A percentile compares a stretch with the other conserved stretches of the same genome.
Evolutionary conservation across 23 tunicate genomes (phyloP).

Genomic region (Halocynthia aurantium): DNA sequence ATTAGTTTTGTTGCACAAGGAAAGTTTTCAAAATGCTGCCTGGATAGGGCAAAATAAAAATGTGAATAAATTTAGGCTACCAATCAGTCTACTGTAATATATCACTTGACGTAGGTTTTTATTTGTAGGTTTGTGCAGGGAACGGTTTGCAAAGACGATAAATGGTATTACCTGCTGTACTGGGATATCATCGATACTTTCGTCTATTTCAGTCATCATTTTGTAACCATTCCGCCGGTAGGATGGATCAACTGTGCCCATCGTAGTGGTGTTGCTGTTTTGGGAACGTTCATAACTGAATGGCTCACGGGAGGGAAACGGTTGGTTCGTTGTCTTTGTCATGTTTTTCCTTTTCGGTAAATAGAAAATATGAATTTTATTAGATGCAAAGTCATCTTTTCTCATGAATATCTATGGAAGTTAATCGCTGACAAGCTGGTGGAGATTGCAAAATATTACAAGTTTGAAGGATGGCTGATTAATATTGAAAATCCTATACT

Average conservation of each 20-base stretch:
- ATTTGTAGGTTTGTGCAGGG: conserved; percentile 73
- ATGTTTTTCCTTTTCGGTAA: not conserved
- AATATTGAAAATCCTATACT: conserved; percentile 70
- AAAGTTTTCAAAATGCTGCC: too few species aligned
- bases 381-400: conserved; percentile 54
- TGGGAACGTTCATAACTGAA: conserved; percentile 94
- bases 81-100: too few species aligned
- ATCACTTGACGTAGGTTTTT: not conserved
- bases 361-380: not conserved
- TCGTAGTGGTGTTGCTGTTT: conserved; percentile 70
- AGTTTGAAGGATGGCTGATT: conserved; percentile 96
- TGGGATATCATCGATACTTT: conserved; percentile 75
- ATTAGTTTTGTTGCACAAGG: too few species aligned
- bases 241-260: conserved; percentile 90
- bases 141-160: conserved; percentile 2
- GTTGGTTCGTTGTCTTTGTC: not conserved
- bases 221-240: conserved; percentile 83
- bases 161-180: conserved; percentile 31
- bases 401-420: conserved; percentile 25
- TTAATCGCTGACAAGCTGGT: conserved; percentile 40
- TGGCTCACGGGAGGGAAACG: conserved; percentile 8
- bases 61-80: too few species aligned
- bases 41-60: too few species aligned
- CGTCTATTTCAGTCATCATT: conserved; percentile 89
- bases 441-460: conserved; percentile 47